phyloP scores from a whole-genome alignment of 2,888 invertebrate genomes.

The Colletes collaris region DNA sequence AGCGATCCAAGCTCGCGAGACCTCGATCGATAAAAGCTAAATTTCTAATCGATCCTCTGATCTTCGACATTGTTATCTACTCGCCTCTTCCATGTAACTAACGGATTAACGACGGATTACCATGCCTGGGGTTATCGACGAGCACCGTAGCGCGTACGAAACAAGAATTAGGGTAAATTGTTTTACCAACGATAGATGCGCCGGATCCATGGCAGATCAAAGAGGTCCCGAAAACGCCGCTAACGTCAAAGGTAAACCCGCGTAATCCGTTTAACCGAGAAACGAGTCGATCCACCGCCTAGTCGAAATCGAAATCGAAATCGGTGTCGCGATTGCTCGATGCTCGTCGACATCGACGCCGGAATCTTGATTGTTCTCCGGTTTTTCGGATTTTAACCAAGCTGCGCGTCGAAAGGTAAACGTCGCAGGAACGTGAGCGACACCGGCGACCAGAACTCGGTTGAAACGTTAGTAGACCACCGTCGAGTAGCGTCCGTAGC shows the following conservation, averaged over 20 bases:
- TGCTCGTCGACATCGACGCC: too few relatives aligned
- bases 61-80: neutral
- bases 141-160: neutral
- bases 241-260: constrained; percentile 16
- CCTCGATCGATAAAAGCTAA: neutral
- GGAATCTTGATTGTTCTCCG: neutral
- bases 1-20: neutral
- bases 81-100: neutral
- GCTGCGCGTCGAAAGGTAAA: neutral
- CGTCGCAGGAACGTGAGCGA: neutral
- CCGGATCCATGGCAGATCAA: constrained; percentile 22
- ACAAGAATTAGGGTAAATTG: constrained; percentile 3
- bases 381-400: neutral
- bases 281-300: neutral
- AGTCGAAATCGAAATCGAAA: neutral
- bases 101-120: neutral
- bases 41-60: constrained; percentile 12
- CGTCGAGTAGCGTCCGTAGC: constrained; percentile 59
- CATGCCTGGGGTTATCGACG: neutral
- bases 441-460: constrained; percentile 42
- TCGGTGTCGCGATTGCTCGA: neutral
- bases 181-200: neutral
- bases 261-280: constrained; percentile 25
- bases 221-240: constrained; percentile 8
- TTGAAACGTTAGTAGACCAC: constrained; percentile 59